These are phyloP conservation scores for Helicoverpa zea DNA, from an alignment of 1,140 invertebrate genomes.

Conservation along the genomic window DNA sequence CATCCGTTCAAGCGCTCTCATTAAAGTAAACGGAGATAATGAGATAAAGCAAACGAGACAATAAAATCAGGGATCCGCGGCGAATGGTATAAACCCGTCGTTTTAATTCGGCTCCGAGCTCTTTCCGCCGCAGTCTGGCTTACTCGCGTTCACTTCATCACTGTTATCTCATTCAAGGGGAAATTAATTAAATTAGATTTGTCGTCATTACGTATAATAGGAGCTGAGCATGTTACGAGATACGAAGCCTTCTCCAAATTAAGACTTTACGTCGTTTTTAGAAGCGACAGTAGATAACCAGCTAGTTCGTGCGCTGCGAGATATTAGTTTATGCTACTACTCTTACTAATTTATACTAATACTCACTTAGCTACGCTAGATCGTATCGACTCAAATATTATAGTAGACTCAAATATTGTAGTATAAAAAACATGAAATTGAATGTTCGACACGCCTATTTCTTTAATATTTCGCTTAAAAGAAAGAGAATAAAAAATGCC, in stretches of 20 bases:
- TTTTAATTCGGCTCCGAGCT: constrained; percentile 31
- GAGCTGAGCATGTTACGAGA: constrained; percentile 9
- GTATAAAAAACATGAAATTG: no score
- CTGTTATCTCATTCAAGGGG: constrained; percentile 30
- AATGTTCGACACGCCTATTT: no score
- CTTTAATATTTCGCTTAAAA: no score
- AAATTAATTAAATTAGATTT: constrained; percentile 44
- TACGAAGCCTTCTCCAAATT: not conserved
- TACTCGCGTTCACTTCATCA: constrained; percentile 32
- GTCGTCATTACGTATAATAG: constrained; percentile 8
- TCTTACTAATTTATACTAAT: no score
- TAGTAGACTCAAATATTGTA: no score
- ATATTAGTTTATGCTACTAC: no score
- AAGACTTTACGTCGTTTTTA: not conserved
- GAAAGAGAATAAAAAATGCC: no score
- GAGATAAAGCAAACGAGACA: constrained; percentile 36
- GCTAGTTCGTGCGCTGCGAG: no score
- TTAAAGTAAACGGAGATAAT: constrained; percentile 42
- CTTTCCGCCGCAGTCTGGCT: constrained; percentile 24
- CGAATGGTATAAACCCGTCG: constrained; percentile 41
- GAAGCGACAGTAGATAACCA: not conserved
- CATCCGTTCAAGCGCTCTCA: constrained; percentile 20
- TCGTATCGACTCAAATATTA: no score
- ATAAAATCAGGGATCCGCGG: constrained; percentile 45
- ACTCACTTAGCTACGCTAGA: no score